Percentiles rank a stretch among this genome's conserved stretches.
Conservation (phyloP, 1,140 invertebrate species). For the Maconellicoccus hirsutus region DNA sequence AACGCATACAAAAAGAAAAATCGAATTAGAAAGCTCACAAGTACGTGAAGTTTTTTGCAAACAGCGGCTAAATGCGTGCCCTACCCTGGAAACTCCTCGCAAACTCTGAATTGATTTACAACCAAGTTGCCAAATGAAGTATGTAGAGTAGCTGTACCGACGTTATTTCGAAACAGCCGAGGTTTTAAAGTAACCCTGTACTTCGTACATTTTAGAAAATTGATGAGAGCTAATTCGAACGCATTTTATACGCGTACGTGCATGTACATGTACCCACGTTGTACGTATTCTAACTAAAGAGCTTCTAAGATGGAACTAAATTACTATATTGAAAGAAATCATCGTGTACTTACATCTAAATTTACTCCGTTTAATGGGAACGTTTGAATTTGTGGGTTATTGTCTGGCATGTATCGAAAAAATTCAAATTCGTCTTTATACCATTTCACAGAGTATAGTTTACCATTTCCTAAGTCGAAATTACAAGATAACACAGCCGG, state of each 20-base stretch:
- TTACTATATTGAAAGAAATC: not conserved
- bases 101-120: not conserved
- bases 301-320: too few relatives aligned
- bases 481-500: conserved; percentile 28
- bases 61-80: not conserved
- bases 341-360: conserved; percentile 33
- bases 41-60: not conserved
- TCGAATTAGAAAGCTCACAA: conserved; percentile 4
- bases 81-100: not conserved
- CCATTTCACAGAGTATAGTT: conserved; percentile 51
- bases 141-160: not conserved
- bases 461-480: conserved; percentile 28
- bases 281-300: too few relatives aligned
- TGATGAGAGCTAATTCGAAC: conserved; percentile 3
- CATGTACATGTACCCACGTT: too few relatives aligned
- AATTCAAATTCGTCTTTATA: conserved; percentile 50
- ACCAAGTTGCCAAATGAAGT: not conserved
- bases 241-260: not conserved
- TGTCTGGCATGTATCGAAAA: conserved; percentile 47
- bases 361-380: conserved; percentile 49
- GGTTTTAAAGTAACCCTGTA: not conserved
- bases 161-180: not conserved
- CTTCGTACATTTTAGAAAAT: not conserved
- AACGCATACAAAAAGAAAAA: conserved; percentile 4
- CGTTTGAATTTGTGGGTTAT: conserved; percentile 46